Percentiles rank a stretch among this genome's conserved stretches.
These are phyloP conservation scores for Caenorhabditis remanei DNA, from an alignment of 1,140 invertebrate species.

Conservation along the genomic window DNA sequence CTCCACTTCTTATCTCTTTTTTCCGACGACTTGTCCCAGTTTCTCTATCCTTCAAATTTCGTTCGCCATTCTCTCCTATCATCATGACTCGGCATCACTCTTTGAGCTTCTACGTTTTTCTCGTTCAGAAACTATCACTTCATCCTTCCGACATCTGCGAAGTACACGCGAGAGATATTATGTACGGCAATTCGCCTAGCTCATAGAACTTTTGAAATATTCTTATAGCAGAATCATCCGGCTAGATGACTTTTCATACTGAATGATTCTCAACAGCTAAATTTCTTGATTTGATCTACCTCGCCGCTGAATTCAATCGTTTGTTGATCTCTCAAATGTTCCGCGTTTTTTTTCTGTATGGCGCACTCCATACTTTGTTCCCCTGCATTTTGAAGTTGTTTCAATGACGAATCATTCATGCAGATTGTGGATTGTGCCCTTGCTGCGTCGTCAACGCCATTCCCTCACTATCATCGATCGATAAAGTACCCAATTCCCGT, in stretches of 20 bases:
- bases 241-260: neutral
- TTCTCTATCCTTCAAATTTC: slow-evolving; percentile 26
- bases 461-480: slow-evolving; percentile 28
- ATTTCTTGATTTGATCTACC: neutral
- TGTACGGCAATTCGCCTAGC: neutral
- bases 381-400: slow-evolving; percentile 14
- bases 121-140: neutral
- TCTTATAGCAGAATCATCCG: no score
- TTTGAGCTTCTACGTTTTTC: neutral
- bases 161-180: neutral
- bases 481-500: slow-evolving; percentile 4
- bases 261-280: neutral
- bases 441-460: neutral
- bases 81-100: slow-evolving; percentile 18
- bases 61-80: slow-evolving; percentile 8
- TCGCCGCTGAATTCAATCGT: neutral
- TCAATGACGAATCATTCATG: slow-evolving; percentile 12
- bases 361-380: neutral
- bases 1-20: slow-evolving; percentile 42
- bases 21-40: neutral
- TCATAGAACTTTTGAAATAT: neutral
- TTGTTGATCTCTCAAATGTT: neutral
- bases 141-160: neutral
- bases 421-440: slow-evolving; percentile 27
- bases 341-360: neutral